Base-by-base conservation (phyloP, 2,113 vertebrate species). In the Periophthalmus modestus region DNA sequence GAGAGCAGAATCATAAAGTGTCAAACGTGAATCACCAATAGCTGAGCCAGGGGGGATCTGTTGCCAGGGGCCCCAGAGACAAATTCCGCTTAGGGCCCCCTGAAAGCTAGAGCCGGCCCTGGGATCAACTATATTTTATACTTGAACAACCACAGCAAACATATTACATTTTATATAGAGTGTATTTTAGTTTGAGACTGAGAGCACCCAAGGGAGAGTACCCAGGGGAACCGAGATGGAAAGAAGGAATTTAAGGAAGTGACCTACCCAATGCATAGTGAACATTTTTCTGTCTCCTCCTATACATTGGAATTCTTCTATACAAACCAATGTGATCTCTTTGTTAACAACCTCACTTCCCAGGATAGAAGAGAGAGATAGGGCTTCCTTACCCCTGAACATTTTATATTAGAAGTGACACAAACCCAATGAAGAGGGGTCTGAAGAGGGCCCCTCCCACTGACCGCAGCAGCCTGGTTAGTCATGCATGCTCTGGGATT, bases 401-500 rank as follows among this genome's bases (percentile, higher is more conserved):
- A 78, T 82, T 82, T 83, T 83, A 72, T 83, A 89, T 91, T 86
- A 79, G 87, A 90, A 88, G 78, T 85, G 88, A 89, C 90, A 87
- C 62, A 84, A 88, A 88, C 82, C 82, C 85, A 87, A 79, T 84
- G 80, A 76, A 87, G 89, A 12, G 7, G 66, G 68, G 78, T n/a
- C 78, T 82, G 33, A 69, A 86, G 85, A 74, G 71, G 82, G 66
- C 67, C 62, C 82, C 81, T 78, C 77, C 75, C 74, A 80, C 82
- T 79, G 75, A 71, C 79, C 68, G 73, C 83, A 77, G 85, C 57
- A 79, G 76, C 72, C 83, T 85, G 90, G 79, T 91, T 89, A 90
- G 84, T 89, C 90, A 90, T 89, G 85, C 83, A 78, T 90, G 86
- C 81, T 84, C 61, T 50, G 75, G 79, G 82, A 86, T 77, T 73